phyloP scores from a whole-genome alignment of 64 coral and sea anemone species.

The Exaiptasia diaphana region DNA sequence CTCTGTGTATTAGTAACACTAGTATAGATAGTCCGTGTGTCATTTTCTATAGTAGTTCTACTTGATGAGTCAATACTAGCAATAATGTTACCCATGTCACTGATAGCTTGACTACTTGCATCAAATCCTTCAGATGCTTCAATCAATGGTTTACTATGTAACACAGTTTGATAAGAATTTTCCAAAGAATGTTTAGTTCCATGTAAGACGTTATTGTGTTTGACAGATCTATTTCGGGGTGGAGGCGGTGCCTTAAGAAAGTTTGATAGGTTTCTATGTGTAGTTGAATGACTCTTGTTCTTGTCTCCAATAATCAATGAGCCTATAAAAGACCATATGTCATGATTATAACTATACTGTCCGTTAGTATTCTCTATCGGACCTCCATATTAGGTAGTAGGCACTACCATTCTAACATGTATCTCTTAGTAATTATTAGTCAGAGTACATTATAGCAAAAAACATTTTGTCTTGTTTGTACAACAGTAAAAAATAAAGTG shows the following conservation, averaged over 20 bases:
- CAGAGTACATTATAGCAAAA: no score
- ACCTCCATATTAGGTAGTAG: no score
- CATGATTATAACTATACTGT: no score
- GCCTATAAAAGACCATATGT: neutral
- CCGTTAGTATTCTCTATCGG: no score
- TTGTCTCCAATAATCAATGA: neutral
- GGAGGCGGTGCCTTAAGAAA: constrained; percentile 90
- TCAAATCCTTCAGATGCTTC: constrained; percentile 39
- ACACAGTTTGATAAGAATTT: constrained; percentile 38
- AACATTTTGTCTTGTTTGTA: no score
- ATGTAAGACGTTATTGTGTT: constrained; percentile 34
- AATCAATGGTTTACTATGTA: constrained; percentile 21
- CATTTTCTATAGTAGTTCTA: constrained; percentile 10
- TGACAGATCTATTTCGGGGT: constrained; percentile 69
- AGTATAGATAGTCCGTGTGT: constrained; percentile 19
- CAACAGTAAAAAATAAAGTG: no score
- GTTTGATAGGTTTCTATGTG: constrained; percentile 49
- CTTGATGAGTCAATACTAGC: constrained; percentile 67
- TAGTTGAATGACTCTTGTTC: neutral
- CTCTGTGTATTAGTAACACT: constrained; percentile 3
- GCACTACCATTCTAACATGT: no score
- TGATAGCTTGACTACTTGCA: constrained; percentile 86
- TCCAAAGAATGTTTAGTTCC: neutral
- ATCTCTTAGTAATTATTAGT: no score
- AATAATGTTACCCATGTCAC: constrained; percentile 90